Evolutionary conservation across 2,888 invertebrate species (phyloP), one percentile per base, ranked within the genome.

Genomic region (Trissoscelio sp.): DNA sequence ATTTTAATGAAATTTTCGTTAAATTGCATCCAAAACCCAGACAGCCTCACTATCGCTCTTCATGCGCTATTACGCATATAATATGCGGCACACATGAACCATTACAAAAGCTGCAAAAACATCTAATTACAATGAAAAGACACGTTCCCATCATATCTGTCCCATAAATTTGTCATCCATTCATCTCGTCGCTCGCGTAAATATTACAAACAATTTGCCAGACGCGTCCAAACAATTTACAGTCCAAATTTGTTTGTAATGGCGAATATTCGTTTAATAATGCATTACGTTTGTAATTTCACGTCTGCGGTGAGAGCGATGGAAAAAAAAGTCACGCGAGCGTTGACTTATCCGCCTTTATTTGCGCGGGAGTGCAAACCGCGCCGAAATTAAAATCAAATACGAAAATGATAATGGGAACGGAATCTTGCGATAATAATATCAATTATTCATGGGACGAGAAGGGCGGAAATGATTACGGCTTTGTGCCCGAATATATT

Each of bases 381-480:
- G 37, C 66, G 51, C 6, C 0, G 28, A 60, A 60, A 77, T 69
- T 31, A 77, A 51, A 51, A 62, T 60, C 53, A 44, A 77, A 77
- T 44, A 62, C 31, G 37, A 31, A 46, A 55, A 55, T 48, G 57
- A 64, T 74, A 55, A 74, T 64, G 73, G n/a, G 60, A 77, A 58
- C 60, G 7, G 12, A 24, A 51, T 70, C 70, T 53, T 58, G 37
- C 42, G 37, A 42, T 77, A 44, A 72, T 62, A 48, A 22, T 62
- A 55, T 80, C 74, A 80, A 74, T 74, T 69, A 74, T 74, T 73
- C 70, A 70, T 46, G 14, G 24, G 24, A 11, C 39, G 34, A 44
- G 58, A n/a, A 18, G 28, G 14, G 48, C 48, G 24, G 55, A 1
- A 73, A 39, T 67, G 22, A 46, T 55, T 62, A 48, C 22, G 74